Conservation (phyloP, 1,140 invertebrate genomes). For the Bombus sylvicola region DNA sequence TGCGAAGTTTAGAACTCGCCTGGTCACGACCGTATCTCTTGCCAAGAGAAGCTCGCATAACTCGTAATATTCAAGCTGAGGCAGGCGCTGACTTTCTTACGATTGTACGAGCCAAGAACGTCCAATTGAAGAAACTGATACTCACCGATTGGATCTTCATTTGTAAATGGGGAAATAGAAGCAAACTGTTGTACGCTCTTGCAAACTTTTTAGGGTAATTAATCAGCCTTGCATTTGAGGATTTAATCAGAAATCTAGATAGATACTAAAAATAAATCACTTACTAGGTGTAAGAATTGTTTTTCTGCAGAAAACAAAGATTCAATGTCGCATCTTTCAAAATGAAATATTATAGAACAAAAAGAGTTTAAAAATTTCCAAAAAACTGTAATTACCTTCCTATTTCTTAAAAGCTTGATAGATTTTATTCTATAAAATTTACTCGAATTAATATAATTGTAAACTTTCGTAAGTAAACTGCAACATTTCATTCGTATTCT, state of each 20-base stretch:
- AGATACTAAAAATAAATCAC: too few species aligned
- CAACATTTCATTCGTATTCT: too few species aligned
- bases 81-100: conserved; percentile 74
- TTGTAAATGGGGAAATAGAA: conserved; percentile 76
- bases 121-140: conserved; percentile 75
- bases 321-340: too few species aligned
- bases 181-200: conserved; percentile 74
- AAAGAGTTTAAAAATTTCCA: too few species aligned
- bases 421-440: too few species aligned
- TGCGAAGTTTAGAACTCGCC: conserved; percentile 76
- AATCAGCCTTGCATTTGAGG: not conserved
- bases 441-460: too few species aligned
- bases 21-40: conserved; percentile 76
- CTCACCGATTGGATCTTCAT: conserved; percentile 79
- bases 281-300: too few species aligned
- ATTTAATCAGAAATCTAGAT: not conserved
- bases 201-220: conserved; percentile 76
- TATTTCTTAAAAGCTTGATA: too few species aligned
- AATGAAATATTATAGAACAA: too few species aligned
- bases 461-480: too few species aligned
- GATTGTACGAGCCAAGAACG: conserved; percentile 67
- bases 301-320: too few species aligned
- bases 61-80: conserved; percentile 71
- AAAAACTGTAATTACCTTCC: too few species aligned
- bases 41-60: conserved; percentile 66